Evolutionary conservation across 2,113 vertebrate genomes (phyloP), one percentile per base, ranked within the genome.

Genomic region (Saimiri boliviensis): DNA sequence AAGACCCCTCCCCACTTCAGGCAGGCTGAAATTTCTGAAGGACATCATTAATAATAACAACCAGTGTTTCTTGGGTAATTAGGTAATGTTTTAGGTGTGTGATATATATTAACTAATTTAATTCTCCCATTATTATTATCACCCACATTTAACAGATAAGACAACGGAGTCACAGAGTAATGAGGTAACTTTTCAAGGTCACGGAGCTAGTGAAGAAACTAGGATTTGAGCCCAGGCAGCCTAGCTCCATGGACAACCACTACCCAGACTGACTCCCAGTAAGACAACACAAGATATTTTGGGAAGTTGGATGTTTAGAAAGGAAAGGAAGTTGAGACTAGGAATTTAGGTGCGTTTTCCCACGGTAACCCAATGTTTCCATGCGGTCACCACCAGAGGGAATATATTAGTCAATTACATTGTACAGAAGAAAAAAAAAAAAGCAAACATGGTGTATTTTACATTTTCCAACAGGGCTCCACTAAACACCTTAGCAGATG

Each of bases 401-500:
- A 85, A 95, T 45, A 58, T 76, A n/a, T 40, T 73, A 89, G 92
- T 56, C 90, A 91, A 47, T 88, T 83, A 91, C 14, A 6, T 23
- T 73, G 86, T 84, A 80, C 42, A 91, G 32, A 84, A n/a, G 84
- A 82, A 35, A 37, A 83, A 82, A 35, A 37, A 83, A 82, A 79
- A 68, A 68, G 52, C 68, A 68, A 86, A 82, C n/a, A 35, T 9
- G n/a, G 42, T 81, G 19, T 86, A 79, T 95, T 93, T 96, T 71
- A 71, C 49, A 89, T 88, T 35, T 89, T 84, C 74, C 79, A 91
- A 60, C 68, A 6, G 12, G 93, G 56, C 52, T 89, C 16, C 94
- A 73, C 85, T 88, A 76, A 79, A 94, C 85, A 92, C 70, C 85
- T 97, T 79, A 70, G 60, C 94, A 96, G 74, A 93, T 97, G 94